These are phyloP conservation scores for Probosciger aterrimus DNA, from an alignment of 2,113 vertebrate genomes.

Conservation along the genomic window DNA sequence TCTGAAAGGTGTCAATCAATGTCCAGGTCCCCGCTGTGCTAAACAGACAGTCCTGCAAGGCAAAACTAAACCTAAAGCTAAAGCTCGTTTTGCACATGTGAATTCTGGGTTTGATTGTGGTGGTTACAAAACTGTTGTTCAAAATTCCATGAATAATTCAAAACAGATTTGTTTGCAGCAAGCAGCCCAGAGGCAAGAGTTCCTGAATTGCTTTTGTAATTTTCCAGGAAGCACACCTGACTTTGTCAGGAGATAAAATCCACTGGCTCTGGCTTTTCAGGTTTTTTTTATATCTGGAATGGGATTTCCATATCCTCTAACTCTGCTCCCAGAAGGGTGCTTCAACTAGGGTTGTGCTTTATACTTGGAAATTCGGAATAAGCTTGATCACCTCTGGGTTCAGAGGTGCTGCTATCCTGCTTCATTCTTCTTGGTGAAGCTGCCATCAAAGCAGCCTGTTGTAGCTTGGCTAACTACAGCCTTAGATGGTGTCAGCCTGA, in stretches of 20 bases:
- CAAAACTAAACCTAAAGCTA: background rate
- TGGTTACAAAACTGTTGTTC: conserved; percentile 4
- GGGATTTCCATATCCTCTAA: background rate
- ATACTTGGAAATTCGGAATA: background rate
- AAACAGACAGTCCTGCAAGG: background rate
- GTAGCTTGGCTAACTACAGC: background rate
- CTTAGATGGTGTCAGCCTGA: background rate
- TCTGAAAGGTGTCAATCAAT: background rate
- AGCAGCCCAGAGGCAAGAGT: background rate
- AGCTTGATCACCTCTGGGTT: background rate
- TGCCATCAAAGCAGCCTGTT: background rate
- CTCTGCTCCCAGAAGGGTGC: background rate
- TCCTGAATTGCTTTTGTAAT: background rate
- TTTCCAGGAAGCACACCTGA: conserved; percentile 8
- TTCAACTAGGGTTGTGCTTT: background rate
- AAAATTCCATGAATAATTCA: conserved; percentile 41
- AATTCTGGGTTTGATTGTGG: background rate
- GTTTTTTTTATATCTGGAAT: background rate
- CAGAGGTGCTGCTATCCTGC: background rate
- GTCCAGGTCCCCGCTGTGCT: fast-evolving
- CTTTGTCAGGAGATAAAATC: background rate
- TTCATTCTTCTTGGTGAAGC: background rate
- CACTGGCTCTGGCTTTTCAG: background rate
- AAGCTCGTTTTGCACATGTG: background rate
- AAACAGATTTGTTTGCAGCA: conserved; percentile 1